Evolutionary conservation across 2,888 invertebrate genomes (phyloP).

Genomic region (Drosophila meridiana): DNA sequence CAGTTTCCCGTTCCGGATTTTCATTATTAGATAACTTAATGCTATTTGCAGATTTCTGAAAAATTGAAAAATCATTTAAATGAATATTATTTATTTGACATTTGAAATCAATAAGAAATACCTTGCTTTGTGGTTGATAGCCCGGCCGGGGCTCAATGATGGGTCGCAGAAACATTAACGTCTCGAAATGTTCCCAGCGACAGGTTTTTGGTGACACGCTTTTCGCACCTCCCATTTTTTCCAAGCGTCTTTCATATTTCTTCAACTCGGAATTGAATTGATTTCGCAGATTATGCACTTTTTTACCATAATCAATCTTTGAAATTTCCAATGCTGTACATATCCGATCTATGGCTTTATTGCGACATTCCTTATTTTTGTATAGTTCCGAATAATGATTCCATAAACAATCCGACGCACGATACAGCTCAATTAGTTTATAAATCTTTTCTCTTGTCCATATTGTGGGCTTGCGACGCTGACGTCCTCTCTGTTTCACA

Average conservation of each 20-base stretch:
- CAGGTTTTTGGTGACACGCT: constrained; percentile 54
- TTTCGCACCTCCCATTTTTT: constrained; percentile 60
- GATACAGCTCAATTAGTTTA: constrained; percentile 81
- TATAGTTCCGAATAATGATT: constrained; percentile 82
- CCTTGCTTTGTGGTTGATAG: constrained; percentile 63
- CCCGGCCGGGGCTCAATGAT: constrained; percentile 83
- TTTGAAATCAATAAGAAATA: neutral
- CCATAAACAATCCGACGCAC: constrained; percentile 83
- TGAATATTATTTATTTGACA: neutral
- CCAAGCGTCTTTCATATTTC: constrained; percentile 79
- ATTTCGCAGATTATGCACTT: constrained; percentile 84
- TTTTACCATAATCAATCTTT: constrained; percentile 83
- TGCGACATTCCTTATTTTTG: constrained; percentile 81
- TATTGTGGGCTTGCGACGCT: constrained; percentile 58
- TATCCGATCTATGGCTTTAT: constrained; percentile 79
- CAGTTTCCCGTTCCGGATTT: neutral
- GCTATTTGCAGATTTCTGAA: constrained; percentile 41
- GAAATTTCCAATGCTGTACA: constrained; percentile 74
- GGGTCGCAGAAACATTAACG: constrained; percentile 80
- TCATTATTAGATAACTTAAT: constrained; percentile 26
- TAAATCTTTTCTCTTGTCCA: constrained; percentile 83
- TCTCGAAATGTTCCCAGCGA: constrained; percentile 84
- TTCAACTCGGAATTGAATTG: constrained; percentile 84
- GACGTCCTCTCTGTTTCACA: constrained; percentile 26
- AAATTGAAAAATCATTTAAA: neutral